These are phyloP conservation scores for Acanthornis magna DNA, from an alignment of 2,797 vertebrate genomes.

Conservation along the genomic window DNA sequence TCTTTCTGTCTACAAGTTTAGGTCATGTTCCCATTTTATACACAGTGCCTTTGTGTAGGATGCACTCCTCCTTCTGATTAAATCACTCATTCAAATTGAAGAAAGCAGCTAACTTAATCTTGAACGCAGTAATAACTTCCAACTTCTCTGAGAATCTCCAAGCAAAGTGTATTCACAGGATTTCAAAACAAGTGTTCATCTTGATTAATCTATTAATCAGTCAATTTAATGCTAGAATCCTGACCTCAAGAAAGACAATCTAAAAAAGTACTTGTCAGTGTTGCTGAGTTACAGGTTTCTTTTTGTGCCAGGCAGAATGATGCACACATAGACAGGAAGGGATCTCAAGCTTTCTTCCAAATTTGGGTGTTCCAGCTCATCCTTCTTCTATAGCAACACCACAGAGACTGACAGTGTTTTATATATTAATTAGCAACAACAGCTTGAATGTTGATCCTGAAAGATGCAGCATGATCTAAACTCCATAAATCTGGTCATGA, in stretches of 20 bases:
- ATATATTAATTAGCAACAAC: not conserved
- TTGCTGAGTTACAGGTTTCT: not conserved
- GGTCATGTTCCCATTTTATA: not conserved
- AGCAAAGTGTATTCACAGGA: not conserved
- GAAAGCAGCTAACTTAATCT: not conserved
- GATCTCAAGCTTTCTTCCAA: not conserved
- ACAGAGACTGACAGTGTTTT: not conserved
- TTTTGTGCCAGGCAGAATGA: not conserved
- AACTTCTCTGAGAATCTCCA: not conserved
- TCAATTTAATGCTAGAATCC: not conserved
- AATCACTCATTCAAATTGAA: not conserved
- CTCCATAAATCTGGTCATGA: not conserved
- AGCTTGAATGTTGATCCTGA: not conserved
- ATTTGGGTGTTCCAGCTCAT: not conserved
- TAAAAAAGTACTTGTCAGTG: not conserved
- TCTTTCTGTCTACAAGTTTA: not conserved
- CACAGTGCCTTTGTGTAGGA: not conserved
- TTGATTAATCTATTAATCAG: not conserved
- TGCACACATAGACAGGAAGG: not conserved
- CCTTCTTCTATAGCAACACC: not conserved
- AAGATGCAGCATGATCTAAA: not conserved
- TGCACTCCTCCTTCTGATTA: not conserved
- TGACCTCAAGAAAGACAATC: not conserved
- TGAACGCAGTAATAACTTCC: not conserved
- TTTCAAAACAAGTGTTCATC: not conserved